Base-by-base conservation (phyloP, 2,888 invertebrate species). In the Teleogryllus oceanicus region DNA sequence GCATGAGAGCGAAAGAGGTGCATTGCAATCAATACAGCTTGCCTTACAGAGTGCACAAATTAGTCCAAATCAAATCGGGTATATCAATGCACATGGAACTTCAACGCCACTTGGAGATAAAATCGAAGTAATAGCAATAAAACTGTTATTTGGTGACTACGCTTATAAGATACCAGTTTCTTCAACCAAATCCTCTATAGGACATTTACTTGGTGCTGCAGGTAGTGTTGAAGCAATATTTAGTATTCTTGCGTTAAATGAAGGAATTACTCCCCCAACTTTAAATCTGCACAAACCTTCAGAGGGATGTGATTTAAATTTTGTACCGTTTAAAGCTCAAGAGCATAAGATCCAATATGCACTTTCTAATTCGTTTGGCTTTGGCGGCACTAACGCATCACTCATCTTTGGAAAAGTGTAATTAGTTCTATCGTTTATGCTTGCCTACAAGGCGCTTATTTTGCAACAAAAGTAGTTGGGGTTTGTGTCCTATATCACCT, bases 21-120 rank as follows among this genome's bases (percentile, higher is more conserved):
- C 89, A 1, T 83, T 84, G 75, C 84, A 86, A 78, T 87, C 86
- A 78, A 89, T 89, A 88, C 79, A 83, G 62, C 82, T 84, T 76
- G 88, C 90, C 2, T 80, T 90, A 13, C 81, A 83, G 49, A 85
- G 88, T 83, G 87, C 88, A 12, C 78, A 83, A 4, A 75, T 87
- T 1, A 78, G 81, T 1, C 81, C 83, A 1, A 78, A 82, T 3
- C 81, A 85, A 49, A 83, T 89, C 13, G 86, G 86, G 37, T 89
- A 90, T 83, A 85, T 90, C 50, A 90, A 90, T 84, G 89, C 89
- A 1, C 90, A 90, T 84, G 90, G 90, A 2, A 90, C 90, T 0
- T 90, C 90, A 3, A 90, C 90, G 2, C 89, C 89, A 4, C 83
- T 88, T 3, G 90, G 90, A 4, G 90, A 90, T 83, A 82, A 81